Evolutionary conservation across 2,888 invertebrate genomes (phyloP).

Genomic region (Laspeyria flexula): DNA sequence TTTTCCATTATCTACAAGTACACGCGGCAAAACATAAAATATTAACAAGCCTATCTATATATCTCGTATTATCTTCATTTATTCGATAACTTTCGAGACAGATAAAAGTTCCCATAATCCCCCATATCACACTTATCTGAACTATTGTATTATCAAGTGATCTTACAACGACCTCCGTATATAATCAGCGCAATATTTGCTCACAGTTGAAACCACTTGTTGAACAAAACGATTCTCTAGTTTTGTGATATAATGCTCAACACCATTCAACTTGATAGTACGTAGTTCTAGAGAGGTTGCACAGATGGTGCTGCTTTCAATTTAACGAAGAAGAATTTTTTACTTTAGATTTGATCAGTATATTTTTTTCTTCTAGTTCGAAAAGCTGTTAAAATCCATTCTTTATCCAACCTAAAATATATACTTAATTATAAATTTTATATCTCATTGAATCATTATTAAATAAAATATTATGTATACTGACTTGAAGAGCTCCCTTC

Average conservation of each 20-base stretch:
- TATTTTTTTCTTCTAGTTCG: too few species aligned
- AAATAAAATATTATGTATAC: too few species aligned
- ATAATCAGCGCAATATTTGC: slow-evolving; percentile 34
- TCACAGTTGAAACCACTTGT: slow-evolving; percentile 38
- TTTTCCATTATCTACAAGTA: too few species aligned
- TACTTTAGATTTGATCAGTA: too few species aligned
- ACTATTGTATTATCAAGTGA: neutral
- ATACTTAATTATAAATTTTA: too few species aligned
- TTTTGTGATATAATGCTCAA: slow-evolving; percentile 9
- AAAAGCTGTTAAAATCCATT: too few species aligned
- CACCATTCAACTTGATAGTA: slow-evolving; percentile 6
- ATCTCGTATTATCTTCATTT: neutral
- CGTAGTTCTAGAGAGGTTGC: slow-evolving; percentile 7
- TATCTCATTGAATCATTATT: too few species aligned
- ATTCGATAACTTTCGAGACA: slow-evolving; percentile 12
- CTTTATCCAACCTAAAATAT: too few species aligned
- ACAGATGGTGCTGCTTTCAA: slow-evolving; percentile 33
- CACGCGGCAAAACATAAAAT: neutral
- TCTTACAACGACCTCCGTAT: slow-evolving; percentile 41
- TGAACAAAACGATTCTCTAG: slow-evolving; percentile 17
- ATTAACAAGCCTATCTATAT: neutral
- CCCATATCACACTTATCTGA: slow-evolving; percentile 16
- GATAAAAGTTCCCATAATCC: slow-evolving; percentile 22
- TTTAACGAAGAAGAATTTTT: neutral
- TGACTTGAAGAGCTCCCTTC: too few species aligned